phyloP scores from a whole-genome alignment of 2,113 vertebrate species.

The Tachycineta bicolor region DNA sequence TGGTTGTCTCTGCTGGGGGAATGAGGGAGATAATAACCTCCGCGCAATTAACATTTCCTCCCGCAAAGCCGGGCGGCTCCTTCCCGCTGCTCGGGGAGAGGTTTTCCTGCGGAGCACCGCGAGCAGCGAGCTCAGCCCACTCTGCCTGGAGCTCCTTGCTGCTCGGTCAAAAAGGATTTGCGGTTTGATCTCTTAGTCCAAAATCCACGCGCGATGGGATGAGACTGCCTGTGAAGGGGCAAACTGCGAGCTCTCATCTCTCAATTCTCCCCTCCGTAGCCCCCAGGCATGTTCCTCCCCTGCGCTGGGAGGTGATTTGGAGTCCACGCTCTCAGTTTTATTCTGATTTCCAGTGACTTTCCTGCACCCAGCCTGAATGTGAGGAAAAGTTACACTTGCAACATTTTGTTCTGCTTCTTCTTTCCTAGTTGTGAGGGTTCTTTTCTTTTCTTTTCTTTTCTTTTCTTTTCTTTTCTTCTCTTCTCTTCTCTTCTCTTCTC shows the following conservation, averaged over 20 bases:
- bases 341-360: background rate
- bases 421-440: accelerated
- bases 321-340: background rate
- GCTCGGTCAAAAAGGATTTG: background rate
- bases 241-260: background rate
- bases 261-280: background rate
- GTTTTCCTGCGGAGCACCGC: background rate
- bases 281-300: background rate
- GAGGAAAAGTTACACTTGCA: background rate
- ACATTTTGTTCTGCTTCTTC: background rate
- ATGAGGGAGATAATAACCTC: background rate
- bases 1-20: background rate
- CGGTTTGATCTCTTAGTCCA: background rate
- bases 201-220: background rate
- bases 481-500: too few relatives aligned
- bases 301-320: background rate
- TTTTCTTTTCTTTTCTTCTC: too few relatives aligned
- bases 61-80: background rate
- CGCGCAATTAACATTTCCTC: background rate
- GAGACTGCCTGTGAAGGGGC: background rate
- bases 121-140: background rate
- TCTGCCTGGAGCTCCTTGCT: background rate
- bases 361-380: background rate
- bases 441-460: accelerated
- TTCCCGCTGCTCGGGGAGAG: background rate